Base-by-base conservation (phyloP, 2,113 vertebrate species). In the Lucifuga dentata region DNA sequence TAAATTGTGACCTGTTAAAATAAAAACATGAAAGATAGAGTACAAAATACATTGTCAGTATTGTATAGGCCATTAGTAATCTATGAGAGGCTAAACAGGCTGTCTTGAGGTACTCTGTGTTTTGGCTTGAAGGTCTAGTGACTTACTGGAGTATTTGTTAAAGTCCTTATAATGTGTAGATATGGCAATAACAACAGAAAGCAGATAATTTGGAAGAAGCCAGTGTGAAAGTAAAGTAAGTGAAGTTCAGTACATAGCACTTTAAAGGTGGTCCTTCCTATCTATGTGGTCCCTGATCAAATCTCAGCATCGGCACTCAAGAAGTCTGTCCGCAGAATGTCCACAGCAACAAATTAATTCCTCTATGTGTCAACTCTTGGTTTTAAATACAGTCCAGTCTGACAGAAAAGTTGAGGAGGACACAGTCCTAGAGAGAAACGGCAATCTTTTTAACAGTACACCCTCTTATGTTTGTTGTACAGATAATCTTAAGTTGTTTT, bases 61-160 rank as follows among this genome's bases (percentile, higher is more conserved):
- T 9, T 67, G 7, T 44, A 49, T 13, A 86, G 77, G 75, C 70
- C 68, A 76, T 57, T 62, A 20, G 55, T 63, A 10, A 41, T 63
- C 45, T 73, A 44, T 26, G 11, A 61, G 56, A 83, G 78, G 82
- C 66, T 51, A 23, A 55, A 44, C 16, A 29, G 39, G 64, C 60
- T 66, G 58, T 43, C 56, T 62, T 73, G 81, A 89, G 90, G 87
- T 89, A 89, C 75, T 75, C 15, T 68, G 53, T 5, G 32, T 61
- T 80, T 86, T 81, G 74, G 86, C 58, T 80, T 61, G 21, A 9
- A 76, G 16, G 67, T 76, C 21, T 58, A 33, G 52, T 8, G 8
- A 50, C 12, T 53, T 40, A 24, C 50, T 26, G 38, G 21, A 60
- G 15, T 35, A 20, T 76, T 7, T n/a, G n/a, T n/a, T n/a, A n/a